Conservation (phyloP, 2,113 vertebrate species). For the Cranoglanis bouderius region DNA sequence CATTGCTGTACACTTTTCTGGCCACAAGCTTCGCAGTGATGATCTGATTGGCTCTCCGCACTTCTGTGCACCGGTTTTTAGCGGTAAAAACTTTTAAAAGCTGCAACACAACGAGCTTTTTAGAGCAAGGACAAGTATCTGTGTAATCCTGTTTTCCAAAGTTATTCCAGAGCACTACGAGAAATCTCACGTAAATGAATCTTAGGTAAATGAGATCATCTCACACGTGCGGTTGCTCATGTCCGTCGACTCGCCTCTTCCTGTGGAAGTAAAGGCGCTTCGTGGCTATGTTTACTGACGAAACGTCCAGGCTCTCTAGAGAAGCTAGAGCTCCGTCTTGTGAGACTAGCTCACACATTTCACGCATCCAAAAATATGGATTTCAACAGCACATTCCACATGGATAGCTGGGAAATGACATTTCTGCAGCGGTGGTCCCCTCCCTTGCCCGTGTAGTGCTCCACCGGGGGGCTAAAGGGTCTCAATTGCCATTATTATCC, state of each 20-base stretch:
- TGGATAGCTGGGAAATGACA: not conserved
- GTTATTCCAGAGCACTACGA: not conserved
- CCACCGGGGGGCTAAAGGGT: conserved; percentile 73
- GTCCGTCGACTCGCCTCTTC: not conserved
- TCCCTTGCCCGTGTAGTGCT: conserved; percentile 59
- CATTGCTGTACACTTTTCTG: not conserved
- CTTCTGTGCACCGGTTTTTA: not conserved
- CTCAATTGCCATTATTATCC: conserved; percentile 46
- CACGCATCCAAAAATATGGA: not conserved
- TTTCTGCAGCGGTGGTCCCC: not conserved
- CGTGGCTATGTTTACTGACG: not conserved
- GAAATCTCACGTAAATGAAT: not conserved
- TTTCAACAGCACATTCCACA: not conserved
- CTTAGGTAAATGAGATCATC: not conserved
- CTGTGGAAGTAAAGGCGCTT: not conserved
- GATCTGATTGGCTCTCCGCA: not conserved
- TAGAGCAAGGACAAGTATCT: not conserved
- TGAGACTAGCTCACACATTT: not conserved
- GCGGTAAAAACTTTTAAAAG: not conserved
- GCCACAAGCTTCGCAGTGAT: not conserved
- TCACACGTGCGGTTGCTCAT: not conserved
- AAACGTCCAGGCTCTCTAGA: not conserved
- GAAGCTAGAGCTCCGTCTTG: not conserved
- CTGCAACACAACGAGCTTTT: not conserved
- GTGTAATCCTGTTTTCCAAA: not conserved